Evolutionary conservation across 1,140 invertebrate genomes (phyloP).

Genomic region (Atopsyche davidsoni): DNA sequence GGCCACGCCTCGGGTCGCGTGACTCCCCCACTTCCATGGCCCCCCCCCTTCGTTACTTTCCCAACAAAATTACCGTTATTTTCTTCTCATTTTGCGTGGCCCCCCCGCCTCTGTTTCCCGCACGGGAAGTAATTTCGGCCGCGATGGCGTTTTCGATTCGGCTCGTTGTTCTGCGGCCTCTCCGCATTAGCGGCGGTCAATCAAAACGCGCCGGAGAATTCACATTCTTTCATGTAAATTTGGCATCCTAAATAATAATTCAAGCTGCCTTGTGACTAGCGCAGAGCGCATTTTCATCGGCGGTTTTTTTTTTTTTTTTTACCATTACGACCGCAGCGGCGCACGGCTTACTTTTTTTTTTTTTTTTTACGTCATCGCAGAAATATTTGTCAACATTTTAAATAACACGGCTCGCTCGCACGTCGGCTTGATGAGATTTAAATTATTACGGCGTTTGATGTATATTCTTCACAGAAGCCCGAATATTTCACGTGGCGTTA

Average conservation of each 20-base stretch:
- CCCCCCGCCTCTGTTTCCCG: slow-evolving; percentile 6
- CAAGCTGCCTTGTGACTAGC: too few species aligned
- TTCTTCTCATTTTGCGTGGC: neutral
- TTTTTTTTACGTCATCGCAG: slow-evolving; percentile 10
- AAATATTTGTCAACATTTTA: slow-evolving; percentile 22
- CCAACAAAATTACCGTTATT: slow-evolving; percentile 29
- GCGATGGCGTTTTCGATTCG: slow-evolving; percentile 11
- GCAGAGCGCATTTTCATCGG: too few species aligned
- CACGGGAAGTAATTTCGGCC: slow-evolving; percentile 20
- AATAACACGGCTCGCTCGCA: slow-evolving; percentile 15
- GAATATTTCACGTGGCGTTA: too few species aligned
- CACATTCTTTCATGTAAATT: slow-evolving; percentile 3
- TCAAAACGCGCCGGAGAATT: slow-evolving; percentile 13
- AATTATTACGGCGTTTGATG: slow-evolving; percentile 16
- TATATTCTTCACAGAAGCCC: too few species aligned
- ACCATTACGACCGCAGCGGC: too few species aligned
- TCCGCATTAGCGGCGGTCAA: slow-evolving; percentile 12
- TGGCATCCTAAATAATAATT: too few species aligned
- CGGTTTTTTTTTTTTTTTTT: neutral
- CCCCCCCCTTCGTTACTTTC: slow-evolving; percentile 19
- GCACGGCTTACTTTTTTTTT: too few species aligned
- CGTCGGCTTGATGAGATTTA: slow-evolving; percentile 18
- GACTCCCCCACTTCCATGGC: slow-evolving; percentile 16
- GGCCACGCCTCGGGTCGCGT: too few species aligned
- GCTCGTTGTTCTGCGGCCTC: slow-evolving; percentile 7